Conservation (phyloP, 2,113 vertebrate genomes). For the Shinisaurus crocodilurus region DNA sequence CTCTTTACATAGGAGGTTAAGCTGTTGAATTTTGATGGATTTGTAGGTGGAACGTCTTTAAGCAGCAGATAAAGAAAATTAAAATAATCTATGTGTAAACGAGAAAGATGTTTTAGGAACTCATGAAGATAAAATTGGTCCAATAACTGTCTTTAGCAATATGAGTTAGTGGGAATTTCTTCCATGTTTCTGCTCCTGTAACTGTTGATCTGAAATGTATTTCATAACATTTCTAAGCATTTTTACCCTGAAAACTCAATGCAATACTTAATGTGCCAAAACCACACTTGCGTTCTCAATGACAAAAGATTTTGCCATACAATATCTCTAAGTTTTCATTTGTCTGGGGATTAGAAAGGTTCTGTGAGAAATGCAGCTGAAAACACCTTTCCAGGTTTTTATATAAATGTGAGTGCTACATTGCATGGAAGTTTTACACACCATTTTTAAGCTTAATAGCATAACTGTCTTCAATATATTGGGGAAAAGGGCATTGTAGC, state of each 20-base stretch:
- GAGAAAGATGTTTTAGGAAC: slow-evolving; percentile 59
- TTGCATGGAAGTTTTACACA: slow-evolving; percentile 22
- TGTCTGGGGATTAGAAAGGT: slow-evolving; percentile 14
- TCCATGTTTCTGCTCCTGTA: not conserved
- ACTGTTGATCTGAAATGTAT: not conserved
- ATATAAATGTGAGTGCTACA: slow-evolving; percentile 26
- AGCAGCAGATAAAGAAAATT: slow-evolving; percentile 72
- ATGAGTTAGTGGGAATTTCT: slow-evolving; percentile 29
- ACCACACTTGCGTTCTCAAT: not conserved
- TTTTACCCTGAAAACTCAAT: not conserved
- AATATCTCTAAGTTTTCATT: slow-evolving; percentile 13
- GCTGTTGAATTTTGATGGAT: slow-evolving; percentile 60
- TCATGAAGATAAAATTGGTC: slow-evolving; percentile 57
- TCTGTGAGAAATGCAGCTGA: slow-evolving; percentile 36
- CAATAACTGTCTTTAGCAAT: slow-evolving; percentile 34
- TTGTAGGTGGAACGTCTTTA: slow-evolving; percentile 60
- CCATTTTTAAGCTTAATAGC: slow-evolving; percentile 13
- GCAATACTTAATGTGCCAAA: slow-evolving; percentile 2
- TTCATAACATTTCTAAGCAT: slow-evolving; percentile 30
- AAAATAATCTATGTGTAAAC: slow-evolving; percentile 58
- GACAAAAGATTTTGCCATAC: slow-evolving; percentile 26
- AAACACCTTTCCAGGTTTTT: slow-evolving; percentile 24
- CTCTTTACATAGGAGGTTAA: slow-evolving; percentile 62
- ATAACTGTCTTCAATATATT: slow-evolving; percentile 22
- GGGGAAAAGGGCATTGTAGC: slow-evolving; percentile 26